Evolutionary conservation across 2,888 invertebrate genomes (phyloP).

Genomic region (Cephalotes varians): DNA sequence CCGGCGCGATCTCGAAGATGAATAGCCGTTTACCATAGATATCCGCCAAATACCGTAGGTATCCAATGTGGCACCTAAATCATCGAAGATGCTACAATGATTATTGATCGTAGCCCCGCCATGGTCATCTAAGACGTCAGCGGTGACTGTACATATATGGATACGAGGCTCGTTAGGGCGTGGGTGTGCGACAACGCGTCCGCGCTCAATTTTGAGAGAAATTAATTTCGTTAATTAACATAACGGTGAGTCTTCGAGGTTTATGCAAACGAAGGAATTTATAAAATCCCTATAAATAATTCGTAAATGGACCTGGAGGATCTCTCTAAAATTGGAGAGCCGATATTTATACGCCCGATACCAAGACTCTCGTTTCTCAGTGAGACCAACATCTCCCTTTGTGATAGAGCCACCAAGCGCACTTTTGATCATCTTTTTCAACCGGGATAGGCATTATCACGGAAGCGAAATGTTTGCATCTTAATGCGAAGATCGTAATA

Average conservation of each 20-base stretch:
- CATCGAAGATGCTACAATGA: conserved; percentile 13
- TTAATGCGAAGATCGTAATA: conserved; percentile 30
- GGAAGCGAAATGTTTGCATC: not conserved
- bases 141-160: not conserved
- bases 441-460: not conserved
- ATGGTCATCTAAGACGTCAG: conserved; percentile 29
- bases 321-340: not conserved
- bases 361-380: not conserved
- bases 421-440: not conserved
- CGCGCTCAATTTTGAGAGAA: not conserved
- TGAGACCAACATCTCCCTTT: not conserved
- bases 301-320: not conserved
- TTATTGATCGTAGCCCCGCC: conserved; percentile 36
- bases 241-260: not conserved
- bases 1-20: not conserved
- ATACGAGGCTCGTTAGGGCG: not conserved
- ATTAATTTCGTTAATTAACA: conserved; percentile 1
- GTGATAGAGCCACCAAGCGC: not conserved
- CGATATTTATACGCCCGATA: not conserved
- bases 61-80: conserved; percentile 20
- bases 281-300: conserved; percentile 13
- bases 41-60: not conserved
- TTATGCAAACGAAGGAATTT: not conserved
- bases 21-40: not conserved
- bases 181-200: not conserved